Conservation (phyloP, 2,888 invertebrate species). For the Maniola hyperantus region DNA sequence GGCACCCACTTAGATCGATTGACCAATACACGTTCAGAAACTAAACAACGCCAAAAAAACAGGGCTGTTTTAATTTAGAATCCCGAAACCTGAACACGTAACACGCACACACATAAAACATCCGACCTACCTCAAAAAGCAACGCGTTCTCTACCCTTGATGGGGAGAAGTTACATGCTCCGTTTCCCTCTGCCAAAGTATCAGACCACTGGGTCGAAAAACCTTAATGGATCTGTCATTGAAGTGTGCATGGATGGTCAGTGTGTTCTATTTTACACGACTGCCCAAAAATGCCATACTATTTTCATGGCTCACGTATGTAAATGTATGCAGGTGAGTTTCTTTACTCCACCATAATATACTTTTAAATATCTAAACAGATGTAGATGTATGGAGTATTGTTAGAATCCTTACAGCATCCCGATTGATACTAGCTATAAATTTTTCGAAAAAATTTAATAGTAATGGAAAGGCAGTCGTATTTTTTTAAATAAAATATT, state of each 20-base stretch:
- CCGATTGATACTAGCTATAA: too few species aligned
- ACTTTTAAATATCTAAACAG: too few species aligned
- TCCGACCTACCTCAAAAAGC: conserved; percentile 67
- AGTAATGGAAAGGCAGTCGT: too few species aligned
- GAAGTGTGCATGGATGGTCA: background rate
- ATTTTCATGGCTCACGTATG: too few species aligned
- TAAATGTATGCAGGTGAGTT: too few species aligned
- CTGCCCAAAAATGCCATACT: too few species aligned
- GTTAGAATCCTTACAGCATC: too few species aligned
- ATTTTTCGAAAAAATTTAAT: too few species aligned
- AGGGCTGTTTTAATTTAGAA: conserved; percentile 67
- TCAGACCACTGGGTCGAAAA: background rate
- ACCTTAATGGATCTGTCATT: background rate
- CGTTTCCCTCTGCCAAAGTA: background rate
- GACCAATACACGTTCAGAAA: conserved; percentile 44
- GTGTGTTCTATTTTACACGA: too few species aligned
- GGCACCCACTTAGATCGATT: conserved; percentile 30
- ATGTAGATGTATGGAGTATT: too few species aligned
- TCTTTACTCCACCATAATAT: too few species aligned
- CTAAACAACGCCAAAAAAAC: conserved; percentile 46
- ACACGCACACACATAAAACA: conserved; percentile 47
- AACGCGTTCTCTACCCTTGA: background rate
- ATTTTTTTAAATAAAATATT: too few species aligned
- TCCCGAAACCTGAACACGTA: conserved; percentile 65
- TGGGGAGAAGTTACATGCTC: background rate